Evolutionary conservation across 2,797 vertebrate species (phyloP).

Genomic region (Limnodromus scolopaceus): DNA sequence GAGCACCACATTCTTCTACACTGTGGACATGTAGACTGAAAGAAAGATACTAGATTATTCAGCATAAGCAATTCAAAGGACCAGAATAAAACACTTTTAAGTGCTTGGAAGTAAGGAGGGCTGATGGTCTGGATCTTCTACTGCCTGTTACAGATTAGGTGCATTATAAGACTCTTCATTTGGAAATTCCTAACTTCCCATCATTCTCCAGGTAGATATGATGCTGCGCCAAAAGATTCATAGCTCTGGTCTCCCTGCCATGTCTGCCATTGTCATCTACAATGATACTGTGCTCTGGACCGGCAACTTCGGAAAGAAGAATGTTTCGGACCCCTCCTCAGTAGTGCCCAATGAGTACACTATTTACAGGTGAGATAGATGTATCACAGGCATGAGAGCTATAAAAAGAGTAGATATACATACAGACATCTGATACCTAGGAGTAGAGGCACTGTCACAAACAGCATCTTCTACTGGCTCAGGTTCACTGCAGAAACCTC

Average conservation of each 20-base stretch:
- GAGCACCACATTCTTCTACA: not conserved
- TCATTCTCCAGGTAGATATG: slow-evolving; percentile 82
- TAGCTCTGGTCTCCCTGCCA: slow-evolving; percentile 83
- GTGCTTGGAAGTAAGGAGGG: not conserved
- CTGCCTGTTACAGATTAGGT: too few relatives aligned
- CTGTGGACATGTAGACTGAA: not conserved
- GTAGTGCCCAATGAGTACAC: slow-evolving; percentile 91
- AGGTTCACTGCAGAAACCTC: not conserved
- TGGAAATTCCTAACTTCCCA: too few relatives aligned
- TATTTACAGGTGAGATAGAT: slow-evolving; percentile 86
- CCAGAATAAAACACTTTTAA: not conserved
- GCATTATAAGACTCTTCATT: not conserved
- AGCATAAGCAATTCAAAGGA: not conserved
- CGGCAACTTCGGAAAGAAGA: slow-evolving; percentile 92
- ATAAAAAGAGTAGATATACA: not conserved
- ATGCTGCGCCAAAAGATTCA: slow-evolving; percentile 84
- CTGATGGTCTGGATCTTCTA: not conserved
- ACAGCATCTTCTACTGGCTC: too few relatives aligned
- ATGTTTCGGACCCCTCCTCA: slow-evolving; percentile 85
- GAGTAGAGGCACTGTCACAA: accelerated
- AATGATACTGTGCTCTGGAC: slow-evolving; percentile 96
- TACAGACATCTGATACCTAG: accelerated
- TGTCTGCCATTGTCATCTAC: slow-evolving; percentile 91
- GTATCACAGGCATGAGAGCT: not conserved
- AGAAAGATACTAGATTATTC: not conserved